Evolutionary conservation across 2,113 vertebrate species (phyloP), one percentile per base, ranked within the genome.

Genomic region (Greenwoodochromis staneri): DNA sequence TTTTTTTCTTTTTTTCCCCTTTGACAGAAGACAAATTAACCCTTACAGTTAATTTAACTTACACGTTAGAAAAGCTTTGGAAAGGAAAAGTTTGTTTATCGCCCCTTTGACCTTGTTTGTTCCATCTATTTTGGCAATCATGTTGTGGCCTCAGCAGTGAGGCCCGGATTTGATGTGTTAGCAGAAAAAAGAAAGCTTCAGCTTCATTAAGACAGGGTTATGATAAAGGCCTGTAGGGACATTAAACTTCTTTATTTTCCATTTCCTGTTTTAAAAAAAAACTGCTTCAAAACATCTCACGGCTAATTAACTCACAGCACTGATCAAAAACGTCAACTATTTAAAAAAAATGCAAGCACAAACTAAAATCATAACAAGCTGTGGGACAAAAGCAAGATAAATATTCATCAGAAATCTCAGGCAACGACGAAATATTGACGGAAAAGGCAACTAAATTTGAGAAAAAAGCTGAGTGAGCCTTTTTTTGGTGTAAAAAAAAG

Each of bases 261-360:
- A 78, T 78, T 78, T 78, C 86, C 69, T 81, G 87, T 89, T 21
- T 38, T 89, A 0, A 89, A 92, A 92, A 92, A 57, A 42, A 81
- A 88, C 84, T 82, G 81, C 88, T 87, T 92, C 73, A 87, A 88
- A 94, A 91, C 89, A 86, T 84, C 88, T 80, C 84, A 85, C 12
- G 73, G 89, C 86, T 92, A 93, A 94, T 95, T 93, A 95, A 90
- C 81, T 85, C 47, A 55, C 57, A 55, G 57, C 69, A 21, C 73
- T 63, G 55, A 88, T 86, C 87, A 88, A 85, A 91, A 87, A 53
- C 81, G 55, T 85, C 84, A 91, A 84, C 90, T 87, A 84, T 89
- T 91, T 36, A 8, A 34, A 34, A 81, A 81, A 88, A 80, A 81
- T 71, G 87, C 85, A 86, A 92, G 69, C 78, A 4, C 69, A 90